Base-by-base conservation (phyloP, 1,140 invertebrate species). In the Pentalonia nigronervosa region DNA sequence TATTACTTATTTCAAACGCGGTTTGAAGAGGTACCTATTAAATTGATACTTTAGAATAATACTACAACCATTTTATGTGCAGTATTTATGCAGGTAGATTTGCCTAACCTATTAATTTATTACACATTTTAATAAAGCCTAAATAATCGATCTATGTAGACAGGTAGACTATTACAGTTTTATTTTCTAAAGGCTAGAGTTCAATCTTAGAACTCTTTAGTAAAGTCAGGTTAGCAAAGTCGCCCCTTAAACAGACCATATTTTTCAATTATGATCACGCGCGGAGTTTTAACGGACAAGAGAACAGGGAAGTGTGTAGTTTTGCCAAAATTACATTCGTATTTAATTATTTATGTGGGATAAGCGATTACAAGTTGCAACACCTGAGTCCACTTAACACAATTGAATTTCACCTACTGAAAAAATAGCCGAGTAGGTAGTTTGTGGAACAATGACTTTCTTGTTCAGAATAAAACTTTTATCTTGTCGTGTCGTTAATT, bases 331-430 rank as follows among this genome's bases (percentile, higher is more conserved):
- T 45, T 56, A 36, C 36, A 23, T 30, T 14, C 21, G 36, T 90
- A 67, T 90, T 91, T 92, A 92, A 92, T 92, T 92, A 92, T 92
- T 92, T 48, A 92, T 50, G 67, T 83, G 17, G 3, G 45, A 50
- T 50, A 50, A 83, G 76, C 41, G 90, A 92, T 76, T 81, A 83
- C 30, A 83, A 83, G 81, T 76, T 50, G 50, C 30, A 83, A 83
- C 90, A 92, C 90, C 90, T 92, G 90, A 50, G 76, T 47, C 45
- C 90, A 92, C 90, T 92, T 83, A 81, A 83, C 90, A 48, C 90
- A 48, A 92, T 81, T 92, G 90, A 81, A 92, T 92, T 92, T 83
- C 60, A n/a, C 67, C 45, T 20, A 83, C 30, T 23, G 60, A 48
- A 91, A 91, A 48, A 81, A 81, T 34, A 91, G 21, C 87, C 34